phyloP scores from a whole-genome alignment of 1,140 invertebrate genomes.

The Cryptotermes secundus region DNA sequence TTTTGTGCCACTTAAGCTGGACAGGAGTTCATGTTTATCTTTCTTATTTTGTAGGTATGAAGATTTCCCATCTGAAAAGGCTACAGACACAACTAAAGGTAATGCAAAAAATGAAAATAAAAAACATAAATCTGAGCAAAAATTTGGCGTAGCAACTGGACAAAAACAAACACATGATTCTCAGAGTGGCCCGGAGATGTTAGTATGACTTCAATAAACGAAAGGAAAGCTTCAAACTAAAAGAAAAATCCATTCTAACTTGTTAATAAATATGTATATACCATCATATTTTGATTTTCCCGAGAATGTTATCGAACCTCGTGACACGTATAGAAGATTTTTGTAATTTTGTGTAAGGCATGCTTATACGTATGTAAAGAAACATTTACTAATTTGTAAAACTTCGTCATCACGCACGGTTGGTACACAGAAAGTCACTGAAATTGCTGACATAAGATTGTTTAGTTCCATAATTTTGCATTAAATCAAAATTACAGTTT shows the following conservation, averaged over 20 bases:
- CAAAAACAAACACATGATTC: not conserved
- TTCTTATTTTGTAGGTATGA: slow-evolving; percentile 56
- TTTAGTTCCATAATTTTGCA: not conserved
- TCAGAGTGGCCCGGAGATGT: not conserved
- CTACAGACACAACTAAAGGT: slow-evolving; percentile 48
- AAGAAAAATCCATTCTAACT: not conserved
- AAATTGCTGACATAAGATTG: not conserved
- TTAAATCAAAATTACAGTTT: not conserved
- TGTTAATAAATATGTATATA: not conserved
- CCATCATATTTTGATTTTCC: not conserved
- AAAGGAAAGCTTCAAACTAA: not conserved
- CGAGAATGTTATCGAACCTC: not conserved
- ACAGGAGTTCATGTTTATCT: not conserved
- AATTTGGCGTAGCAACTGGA: not conserved
- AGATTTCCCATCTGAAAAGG: slow-evolving; percentile 58
- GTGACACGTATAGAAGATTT: not conserved
- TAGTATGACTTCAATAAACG: not conserved
- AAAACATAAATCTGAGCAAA: slow-evolving; percentile 36
- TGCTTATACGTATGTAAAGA: not conserved
- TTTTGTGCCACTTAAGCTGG: no score
- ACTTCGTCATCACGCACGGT: not conserved
- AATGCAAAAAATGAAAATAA: slow-evolving; percentile 49
- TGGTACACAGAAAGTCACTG: not conserved
- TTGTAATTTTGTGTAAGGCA: no score
- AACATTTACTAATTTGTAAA: not conserved